A percentile compares a stretch with the other conserved stretches of the same genome.
Conservation (phyloP, 2,797 vertebrate species). For the Macropodus opercularis region DNA sequence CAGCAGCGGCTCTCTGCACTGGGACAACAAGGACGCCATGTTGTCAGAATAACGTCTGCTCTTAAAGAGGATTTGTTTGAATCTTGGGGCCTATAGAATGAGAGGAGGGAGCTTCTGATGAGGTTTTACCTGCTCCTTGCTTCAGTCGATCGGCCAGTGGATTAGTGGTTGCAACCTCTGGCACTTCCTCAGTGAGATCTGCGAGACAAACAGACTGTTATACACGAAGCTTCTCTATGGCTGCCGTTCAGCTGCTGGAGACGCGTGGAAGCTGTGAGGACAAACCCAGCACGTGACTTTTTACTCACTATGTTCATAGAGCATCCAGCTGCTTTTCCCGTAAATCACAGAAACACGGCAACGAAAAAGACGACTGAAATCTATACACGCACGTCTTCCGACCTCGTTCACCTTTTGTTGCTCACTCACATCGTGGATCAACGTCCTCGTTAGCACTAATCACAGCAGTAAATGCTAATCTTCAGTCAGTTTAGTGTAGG, state of each 20-base stretch:
- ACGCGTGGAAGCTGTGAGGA: too few relatives aligned
- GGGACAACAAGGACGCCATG: slow-evolving; percentile 75
- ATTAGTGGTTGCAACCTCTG: slow-evolving; percentile 83
- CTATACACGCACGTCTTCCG: too few relatives aligned
- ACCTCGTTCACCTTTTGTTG: neutral
- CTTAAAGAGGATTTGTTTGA: neutral
- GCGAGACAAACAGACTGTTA: slow-evolving; percentile 19
- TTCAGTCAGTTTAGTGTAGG: neutral
- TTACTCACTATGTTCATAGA: too few relatives aligned
- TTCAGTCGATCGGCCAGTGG: slow-evolving; percentile 89
- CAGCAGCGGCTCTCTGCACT: slow-evolving; percentile 82
- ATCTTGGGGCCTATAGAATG: neutral
- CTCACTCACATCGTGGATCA: neutral
- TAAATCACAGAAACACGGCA: too few relatives aligned
- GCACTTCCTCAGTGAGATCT: slow-evolving; percentile 92
- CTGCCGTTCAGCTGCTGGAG: too few relatives aligned
- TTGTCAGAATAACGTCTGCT: slow-evolving; percentile 57
- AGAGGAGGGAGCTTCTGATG: neutral
- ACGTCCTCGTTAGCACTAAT: too few relatives aligned
- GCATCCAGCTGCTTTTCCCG: too few relatives aligned
- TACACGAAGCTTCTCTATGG: neutral
- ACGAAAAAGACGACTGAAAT: too few relatives aligned
- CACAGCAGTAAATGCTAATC: too few relatives aligned
- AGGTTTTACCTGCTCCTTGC: slow-evolving; percentile 96
- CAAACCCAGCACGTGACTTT: too few relatives aligned